Conservation (phyloP, 2,113 vertebrate species). For the Pyxicephalus adspersus region DNA sequence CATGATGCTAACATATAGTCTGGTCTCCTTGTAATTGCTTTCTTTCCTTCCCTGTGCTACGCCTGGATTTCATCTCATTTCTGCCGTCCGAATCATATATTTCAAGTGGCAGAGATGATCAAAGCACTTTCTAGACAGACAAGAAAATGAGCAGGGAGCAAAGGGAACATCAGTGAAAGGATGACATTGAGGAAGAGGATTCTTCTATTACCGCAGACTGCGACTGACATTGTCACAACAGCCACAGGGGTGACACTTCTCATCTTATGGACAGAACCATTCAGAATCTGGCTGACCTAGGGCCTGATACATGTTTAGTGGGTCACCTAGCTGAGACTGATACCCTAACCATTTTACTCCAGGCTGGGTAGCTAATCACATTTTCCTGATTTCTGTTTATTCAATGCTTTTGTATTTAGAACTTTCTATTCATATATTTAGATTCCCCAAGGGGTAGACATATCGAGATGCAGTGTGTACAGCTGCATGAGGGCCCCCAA, state of each 20-base stretch:
- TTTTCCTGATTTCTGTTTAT: too few species aligned
- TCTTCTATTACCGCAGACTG: constrained; percentile 26
- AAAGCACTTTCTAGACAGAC: constrained; percentile 53
- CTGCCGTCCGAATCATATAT: constrained; percentile 50
- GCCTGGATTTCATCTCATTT: constrained; percentile 57
- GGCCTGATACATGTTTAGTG: neutral
- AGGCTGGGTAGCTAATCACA: neutral
- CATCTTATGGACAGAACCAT: constrained; percentile 3
- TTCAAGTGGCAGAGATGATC: constrained; percentile 56
- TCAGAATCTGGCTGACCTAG: constrained; percentile 10
- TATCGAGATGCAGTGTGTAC: too few species aligned
- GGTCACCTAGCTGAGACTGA: neutral
- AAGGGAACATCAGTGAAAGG: constrained; percentile 33
- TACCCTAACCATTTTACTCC: neutral
- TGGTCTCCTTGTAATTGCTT: constrained; percentile 47
- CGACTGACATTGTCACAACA: constrained; percentile 36
- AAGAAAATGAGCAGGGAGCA: constrained; percentile 52
- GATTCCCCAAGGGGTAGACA: too few species aligned
- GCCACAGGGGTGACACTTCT: constrained; percentile 4
- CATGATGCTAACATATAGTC: constrained; percentile 51
- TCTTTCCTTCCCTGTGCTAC: constrained; percentile 37
- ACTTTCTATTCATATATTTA: too few species aligned
- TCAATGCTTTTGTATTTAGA: too few species aligned
- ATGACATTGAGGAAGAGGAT: constrained; percentile 50
- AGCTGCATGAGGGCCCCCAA: too few species aligned